Percentiles rank a stretch among this genome's conserved stretches.
Evolutionary conservation across 2,113 vertebrate genomes (phyloP).

Genomic region (Zonotrichia leucophrys): DNA sequence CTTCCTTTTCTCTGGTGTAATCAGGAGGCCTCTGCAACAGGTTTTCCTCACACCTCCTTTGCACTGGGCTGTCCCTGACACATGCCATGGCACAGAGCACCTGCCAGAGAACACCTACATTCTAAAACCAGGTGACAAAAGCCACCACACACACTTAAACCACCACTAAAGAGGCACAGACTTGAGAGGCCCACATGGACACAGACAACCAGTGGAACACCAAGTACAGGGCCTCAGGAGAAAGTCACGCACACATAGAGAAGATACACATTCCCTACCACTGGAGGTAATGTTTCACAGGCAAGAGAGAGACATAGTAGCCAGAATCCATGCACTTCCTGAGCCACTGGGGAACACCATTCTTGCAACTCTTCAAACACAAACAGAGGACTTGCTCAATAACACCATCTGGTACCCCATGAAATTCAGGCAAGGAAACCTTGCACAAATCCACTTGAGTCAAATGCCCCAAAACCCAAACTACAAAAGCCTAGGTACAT

Average conservation of each 20-base stretch:
- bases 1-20: not conserved
- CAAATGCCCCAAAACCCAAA: not conserved
- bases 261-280: not conserved
- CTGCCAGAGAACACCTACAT: accelerated
- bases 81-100: accelerated
- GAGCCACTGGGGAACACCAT: accelerated
- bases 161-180: accelerated
- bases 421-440: not conserved
- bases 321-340: not conserved
- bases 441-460: not conserved
- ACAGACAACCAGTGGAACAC: not conserved
- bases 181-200: accelerated
- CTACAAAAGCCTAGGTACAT: not conserved
- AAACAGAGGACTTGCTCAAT: not conserved
- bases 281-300: not conserved
- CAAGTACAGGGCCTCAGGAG: not conserved
- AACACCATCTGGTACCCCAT: not conserved
- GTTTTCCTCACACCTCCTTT: accelerated
- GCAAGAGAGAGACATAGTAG: not conserved
- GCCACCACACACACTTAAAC: not conserved
- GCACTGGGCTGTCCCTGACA: not conserved
- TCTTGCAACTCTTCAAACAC: not conserved
- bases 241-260: accelerated
- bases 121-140: not conserved
- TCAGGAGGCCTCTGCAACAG: not conserved